Conservation (phyloP, 2,113 vertebrate genomes). For the Erythrolamprus reginae region DNA sequence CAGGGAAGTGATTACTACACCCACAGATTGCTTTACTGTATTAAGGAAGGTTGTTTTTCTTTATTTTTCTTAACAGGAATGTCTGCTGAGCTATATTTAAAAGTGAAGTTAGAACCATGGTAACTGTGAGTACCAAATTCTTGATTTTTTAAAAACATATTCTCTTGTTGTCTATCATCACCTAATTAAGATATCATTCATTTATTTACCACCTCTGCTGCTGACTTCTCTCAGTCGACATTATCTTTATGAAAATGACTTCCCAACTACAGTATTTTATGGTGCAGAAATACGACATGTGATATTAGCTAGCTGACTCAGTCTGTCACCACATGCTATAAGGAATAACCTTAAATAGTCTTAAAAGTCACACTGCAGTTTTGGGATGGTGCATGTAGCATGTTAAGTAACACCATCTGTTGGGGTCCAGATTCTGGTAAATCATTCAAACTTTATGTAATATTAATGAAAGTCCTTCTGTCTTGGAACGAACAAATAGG, state of each 20-base stretch:
- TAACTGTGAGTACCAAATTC: neutral
- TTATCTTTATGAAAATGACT: constrained; percentile 37
- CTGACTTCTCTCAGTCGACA: constrained; percentile 13
- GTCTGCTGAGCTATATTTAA: constrained; percentile 34
- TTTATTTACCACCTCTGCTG: constrained; percentile 5
- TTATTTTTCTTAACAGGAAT: neutral
- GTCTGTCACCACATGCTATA: neutral
- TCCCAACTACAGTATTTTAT: constrained; percentile 32
- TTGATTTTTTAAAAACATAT: neutral
- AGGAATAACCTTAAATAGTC: neutral
- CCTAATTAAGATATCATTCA: neutral
- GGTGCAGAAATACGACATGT: constrained; percentile 24
- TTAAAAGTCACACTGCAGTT: constrained; percentile 5
- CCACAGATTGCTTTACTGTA: constrained; percentile 7
- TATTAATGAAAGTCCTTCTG: neutral
- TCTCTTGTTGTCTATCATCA: constrained; percentile 20
- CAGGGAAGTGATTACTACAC: neutral
- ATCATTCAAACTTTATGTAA: neutral
- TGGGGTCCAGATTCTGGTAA: neutral
- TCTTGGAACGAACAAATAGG: neutral
- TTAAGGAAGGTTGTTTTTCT: constrained; percentile 1
- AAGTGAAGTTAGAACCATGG: neutral
- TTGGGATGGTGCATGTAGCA: neutral
- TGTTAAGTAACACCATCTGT: neutral
- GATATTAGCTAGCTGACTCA: neutral